phyloP scores from a whole-genome alignment of 2,888 invertebrate species.

The Globia sparganii region DNA sequence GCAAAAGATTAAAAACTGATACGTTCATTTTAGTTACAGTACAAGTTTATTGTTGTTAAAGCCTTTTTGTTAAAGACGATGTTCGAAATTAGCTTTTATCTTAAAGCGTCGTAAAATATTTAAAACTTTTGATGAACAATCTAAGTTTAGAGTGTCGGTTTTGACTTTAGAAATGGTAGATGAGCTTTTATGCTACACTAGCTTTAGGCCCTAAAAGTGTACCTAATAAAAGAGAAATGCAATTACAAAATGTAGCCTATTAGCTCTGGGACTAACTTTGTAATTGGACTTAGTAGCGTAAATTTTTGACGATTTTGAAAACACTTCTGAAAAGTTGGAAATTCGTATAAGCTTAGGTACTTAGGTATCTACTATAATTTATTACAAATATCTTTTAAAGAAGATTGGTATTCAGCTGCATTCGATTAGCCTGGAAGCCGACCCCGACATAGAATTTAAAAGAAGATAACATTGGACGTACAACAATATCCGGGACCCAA shows the following conservation, averaged over 20 bases:
- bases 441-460: not conserved
- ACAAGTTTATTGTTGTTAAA: constrained; percentile 20
- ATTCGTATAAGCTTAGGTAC: not conserved
- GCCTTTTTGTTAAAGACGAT: constrained; percentile 1
- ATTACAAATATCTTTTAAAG: not conserved
- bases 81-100: constrained; percentile 18
- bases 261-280: not conserved
- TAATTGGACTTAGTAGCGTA: not conserved
- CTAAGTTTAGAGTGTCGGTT: not conserved
- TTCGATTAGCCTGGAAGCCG: not conserved
- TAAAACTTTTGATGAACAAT: not conserved
- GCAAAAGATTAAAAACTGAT: constrained; percentile 51
- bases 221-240: not conserved
- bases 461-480: not conserved
- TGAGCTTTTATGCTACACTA: too few species aligned
- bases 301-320: not conserved
- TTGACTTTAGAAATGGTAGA: not conserved
- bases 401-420: not conserved
- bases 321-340: not conserved
- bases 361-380: too few species aligned
- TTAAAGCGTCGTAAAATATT: not conserved
- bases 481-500: not conserved
- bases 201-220: not conserved
- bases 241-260: not conserved
- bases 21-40: constrained; percentile 26